Conservation (phyloP, 2,113 vertebrate species). For the Acrocephalus kingi region DNA sequence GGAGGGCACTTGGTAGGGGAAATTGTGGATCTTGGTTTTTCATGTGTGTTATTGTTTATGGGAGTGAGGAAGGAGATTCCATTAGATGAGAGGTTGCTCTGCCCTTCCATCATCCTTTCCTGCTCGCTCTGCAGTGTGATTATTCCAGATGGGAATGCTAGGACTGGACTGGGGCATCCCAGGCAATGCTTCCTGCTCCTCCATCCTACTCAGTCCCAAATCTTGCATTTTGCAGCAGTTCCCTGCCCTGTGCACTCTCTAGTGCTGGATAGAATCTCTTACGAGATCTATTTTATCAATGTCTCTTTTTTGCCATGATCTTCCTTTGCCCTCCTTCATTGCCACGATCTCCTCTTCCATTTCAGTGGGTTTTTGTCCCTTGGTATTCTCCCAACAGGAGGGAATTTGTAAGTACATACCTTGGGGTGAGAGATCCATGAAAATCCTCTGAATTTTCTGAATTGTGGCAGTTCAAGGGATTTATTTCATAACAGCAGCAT, state of each 20-base stretch:
- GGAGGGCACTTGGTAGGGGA: constrained; percentile 78
- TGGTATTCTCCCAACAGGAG: neutral
- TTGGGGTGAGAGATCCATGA: neutral
- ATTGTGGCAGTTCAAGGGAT: neutral
- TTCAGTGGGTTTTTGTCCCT: neutral
- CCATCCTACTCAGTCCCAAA: neutral
- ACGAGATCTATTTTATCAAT: neutral
- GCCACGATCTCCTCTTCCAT: neutral
- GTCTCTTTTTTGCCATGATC: neutral
- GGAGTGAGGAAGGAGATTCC: neutral
- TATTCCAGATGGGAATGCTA: neutral
- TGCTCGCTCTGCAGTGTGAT: fast-evolving
- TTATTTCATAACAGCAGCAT: neutral
- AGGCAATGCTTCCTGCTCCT: neutral
- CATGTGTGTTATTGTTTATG: neutral
- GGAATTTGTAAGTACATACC: neutral
- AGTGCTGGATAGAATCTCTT: neutral
- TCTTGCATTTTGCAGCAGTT: neutral
- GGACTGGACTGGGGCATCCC: neutral
- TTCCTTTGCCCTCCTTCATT: neutral
- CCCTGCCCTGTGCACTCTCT: neutral
- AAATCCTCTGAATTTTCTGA: neutral
- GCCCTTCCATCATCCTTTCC: neutral
- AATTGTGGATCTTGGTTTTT: neutral
- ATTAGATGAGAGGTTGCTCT: neutral